Percentiles rank a stretch among this genome's conserved stretches.
These are phyloP conservation scores for Pinna nobilis DNA, from an alignment of 1,140 invertebrate genomes.

Conservation along the genomic window DNA sequence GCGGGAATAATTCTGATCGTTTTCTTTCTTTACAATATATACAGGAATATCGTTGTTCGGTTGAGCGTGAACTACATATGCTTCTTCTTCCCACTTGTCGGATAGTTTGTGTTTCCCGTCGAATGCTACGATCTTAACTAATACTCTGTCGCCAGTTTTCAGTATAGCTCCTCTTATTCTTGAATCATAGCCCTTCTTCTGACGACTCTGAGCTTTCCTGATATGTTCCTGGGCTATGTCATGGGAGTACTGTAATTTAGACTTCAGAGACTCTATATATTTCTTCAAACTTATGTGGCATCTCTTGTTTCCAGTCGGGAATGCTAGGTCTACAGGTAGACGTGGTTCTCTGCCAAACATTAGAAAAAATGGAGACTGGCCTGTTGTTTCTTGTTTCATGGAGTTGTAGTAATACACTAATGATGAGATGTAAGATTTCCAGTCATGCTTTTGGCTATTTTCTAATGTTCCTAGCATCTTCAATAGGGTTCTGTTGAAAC, in stretches of 20 bases:
- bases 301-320: background rate
- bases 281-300: background rate
- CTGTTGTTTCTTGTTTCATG: slow-evolving; percentile 10
- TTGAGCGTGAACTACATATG: background rate
- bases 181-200: slow-evolving; percentile 11
- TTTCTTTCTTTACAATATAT: slow-evolving; percentile 7
- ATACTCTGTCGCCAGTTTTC: background rate
- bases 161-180: background rate
- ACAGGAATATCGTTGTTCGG: slow-evolving; percentile 9
- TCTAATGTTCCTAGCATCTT: slow-evolving; percentile 35
- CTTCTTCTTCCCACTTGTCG: slow-evolving; percentile 13
- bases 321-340: slow-evolving; percentile 8
- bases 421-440: slow-evolving; percentile 24
- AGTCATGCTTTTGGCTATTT: slow-evolving; percentile 33
- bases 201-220: background rate
- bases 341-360: slow-evolving; percentile 24
- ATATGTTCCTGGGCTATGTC: slow-evolving; percentile 1
- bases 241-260: background rate
- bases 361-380: slow-evolving; percentile 6
- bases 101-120: slow-evolving; percentile 15
- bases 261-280: slow-evolving; percentile 13
- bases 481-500: slow-evolving; percentile 33
- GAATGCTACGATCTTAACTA: slow-evolving; percentile 12
- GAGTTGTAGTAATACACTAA: slow-evolving; percentile 39
- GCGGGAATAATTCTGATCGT: background rate